phyloP scores from a whole-genome alignment of 2,888 invertebrate genomes.

The Lepas anatifera region DNA sequence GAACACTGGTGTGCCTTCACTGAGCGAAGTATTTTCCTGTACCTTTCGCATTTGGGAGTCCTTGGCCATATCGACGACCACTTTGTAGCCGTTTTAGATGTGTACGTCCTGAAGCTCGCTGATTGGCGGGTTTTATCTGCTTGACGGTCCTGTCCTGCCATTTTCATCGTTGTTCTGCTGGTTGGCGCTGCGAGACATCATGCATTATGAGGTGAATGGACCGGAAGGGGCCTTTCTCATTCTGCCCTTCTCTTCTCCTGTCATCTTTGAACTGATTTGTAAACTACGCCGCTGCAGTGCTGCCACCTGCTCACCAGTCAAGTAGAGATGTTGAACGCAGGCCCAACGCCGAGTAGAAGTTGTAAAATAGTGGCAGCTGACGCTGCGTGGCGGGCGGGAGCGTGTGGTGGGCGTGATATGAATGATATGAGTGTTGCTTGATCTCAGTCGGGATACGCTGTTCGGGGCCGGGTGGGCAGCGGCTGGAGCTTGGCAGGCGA shows the following conservation, averaged over 20 bases:
- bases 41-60: neutral
- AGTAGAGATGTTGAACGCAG: no score
- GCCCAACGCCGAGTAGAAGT: no score
- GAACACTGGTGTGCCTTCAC: constrained; percentile 11
- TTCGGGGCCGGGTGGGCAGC: neutral
- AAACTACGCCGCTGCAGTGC: neutral
- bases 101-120: no score
- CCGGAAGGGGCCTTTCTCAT: no score
- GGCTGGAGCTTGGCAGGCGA: neutral
- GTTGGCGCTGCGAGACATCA: neutral
- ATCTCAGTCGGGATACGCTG: neutral
- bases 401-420: neutral
- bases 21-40: neutral
- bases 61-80: no score
- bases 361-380: neutral
- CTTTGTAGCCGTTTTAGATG: no score
- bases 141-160: neutral
- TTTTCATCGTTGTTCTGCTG: neutral
- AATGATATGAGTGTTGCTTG: neutral
- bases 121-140: neutral
- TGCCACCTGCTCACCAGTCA: no score
- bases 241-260: no score
- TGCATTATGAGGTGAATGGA: no score
- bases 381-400: neutral
- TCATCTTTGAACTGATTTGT: no score